Conservation (phyloP, 2,113 vertebrate species). For the Rhabdomys dilectus region DNA sequence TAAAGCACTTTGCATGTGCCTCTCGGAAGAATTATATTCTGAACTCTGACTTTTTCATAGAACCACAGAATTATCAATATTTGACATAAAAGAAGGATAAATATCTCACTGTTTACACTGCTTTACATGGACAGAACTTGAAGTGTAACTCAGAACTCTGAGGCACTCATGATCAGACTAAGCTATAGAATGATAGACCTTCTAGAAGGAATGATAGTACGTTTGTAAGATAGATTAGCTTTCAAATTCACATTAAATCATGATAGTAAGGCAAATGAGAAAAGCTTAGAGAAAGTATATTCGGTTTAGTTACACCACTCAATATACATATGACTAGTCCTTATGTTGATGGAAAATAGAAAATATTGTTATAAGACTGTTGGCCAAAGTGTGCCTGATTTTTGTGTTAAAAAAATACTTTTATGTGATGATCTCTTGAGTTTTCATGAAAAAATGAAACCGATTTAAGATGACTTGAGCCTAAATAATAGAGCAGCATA, state of each 20-base stretch:
- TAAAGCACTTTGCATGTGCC: background rate
- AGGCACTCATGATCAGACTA: background rate
- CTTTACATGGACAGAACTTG: background rate
- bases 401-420: slow-evolving; percentile 26
- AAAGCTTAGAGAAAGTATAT: background rate
- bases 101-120: background rate
- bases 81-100: background rate
- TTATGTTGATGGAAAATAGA: background rate
- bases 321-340: background rate
- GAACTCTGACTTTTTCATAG: background rate
- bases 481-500: slow-evolving; percentile 66
- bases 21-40: background rate
- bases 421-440: slow-evolving; percentile 4
- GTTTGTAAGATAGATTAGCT: background rate
- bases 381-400: slow-evolving; percentile 15
- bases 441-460: slow-evolving; percentile 61
- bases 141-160: background rate
- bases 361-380: slow-evolving; percentile 1
- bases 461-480: slow-evolving; percentile 41
- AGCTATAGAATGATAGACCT: background rate
- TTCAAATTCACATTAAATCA: background rate
- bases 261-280: background rate
- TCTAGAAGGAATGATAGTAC: background rate
- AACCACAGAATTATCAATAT: background rate
- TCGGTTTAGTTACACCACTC: slow-evolving; percentile 28